Evolutionary conservation across 2,113 vertebrate genomes (phyloP), one percentile per base, ranked within the genome.

Genomic region (Mungos mungo): DNA sequence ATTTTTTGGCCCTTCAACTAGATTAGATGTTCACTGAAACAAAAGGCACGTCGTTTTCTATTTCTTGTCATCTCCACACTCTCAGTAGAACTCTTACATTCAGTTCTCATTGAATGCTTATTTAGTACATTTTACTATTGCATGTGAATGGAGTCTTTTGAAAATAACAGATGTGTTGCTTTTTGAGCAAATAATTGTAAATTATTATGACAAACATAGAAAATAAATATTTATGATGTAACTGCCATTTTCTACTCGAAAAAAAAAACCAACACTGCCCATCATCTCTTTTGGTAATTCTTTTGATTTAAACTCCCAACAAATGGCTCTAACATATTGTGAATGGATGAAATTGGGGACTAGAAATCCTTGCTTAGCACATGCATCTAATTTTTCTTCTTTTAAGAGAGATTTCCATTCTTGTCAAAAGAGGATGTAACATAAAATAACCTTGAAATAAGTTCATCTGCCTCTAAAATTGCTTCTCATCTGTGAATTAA

Each of bases 401-500:
- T 80, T 95, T 27, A 77, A 82, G 45, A 85, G 33, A 72, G 5
- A 68, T 89, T 89, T 90, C 1, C 19, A 69, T 86, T 95, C 18
- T 72, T 89, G 13, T 81, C 89, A 71, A 66, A 66, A 71, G 8
- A 31, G 15, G 6, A 72, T 66, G 38, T 13, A 79, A 79, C 27
- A 50, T 76, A 91, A 92, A 93, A 86, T 96, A 45, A 57, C 69
- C 63, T 95, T 82, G 38, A 95, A 96, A 93, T 92, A 97, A 95
- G 23, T 87, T 91, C 0, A 31, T 15, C 54, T 92, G 12, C 9
- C 13, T 95, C 74, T 69, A 68, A 60, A 90, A 81, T 89, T 29
- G 66, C 21, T 90, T 96, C 47, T 87, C 9, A 38, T 91, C 31
- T 74, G 14, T 95, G n/a, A 92, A 90, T 93, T 96, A 93, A 60